Evolutionary conservation across 2,113 vertebrate genomes (phyloP).

Genomic region (Alosa alosa): DNA sequence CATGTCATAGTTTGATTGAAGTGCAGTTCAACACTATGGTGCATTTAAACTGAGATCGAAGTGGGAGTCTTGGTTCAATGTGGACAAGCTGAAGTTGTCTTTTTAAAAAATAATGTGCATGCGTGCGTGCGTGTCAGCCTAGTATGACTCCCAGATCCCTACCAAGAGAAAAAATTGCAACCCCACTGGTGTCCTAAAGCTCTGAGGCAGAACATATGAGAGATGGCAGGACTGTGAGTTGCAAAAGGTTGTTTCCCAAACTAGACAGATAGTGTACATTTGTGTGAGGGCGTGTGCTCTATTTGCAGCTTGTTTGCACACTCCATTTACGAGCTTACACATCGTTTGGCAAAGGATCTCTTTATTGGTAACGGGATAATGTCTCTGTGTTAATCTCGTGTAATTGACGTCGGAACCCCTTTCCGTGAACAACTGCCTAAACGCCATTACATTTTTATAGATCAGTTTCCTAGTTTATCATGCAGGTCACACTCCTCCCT

Average conservation of each 20-base stretch:
- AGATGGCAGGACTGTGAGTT: not conserved
- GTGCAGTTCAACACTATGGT: not conserved
- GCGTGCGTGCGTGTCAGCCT: not conserved
- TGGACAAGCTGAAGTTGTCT: not conserved
- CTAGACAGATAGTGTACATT: not conserved
- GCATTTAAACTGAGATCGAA: not conserved
- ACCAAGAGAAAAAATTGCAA: not conserved
- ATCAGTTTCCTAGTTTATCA: not conserved
- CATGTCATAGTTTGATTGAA: not conserved
- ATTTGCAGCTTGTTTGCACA: not conserved
- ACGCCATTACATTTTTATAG: slow-evolving; percentile 7
- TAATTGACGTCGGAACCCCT: not conserved
- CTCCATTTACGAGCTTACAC: not conserved
- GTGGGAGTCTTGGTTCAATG: too few species aligned
- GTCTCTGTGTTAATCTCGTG: not conserved
- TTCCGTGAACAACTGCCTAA: not conserved
- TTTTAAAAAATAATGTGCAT: not conserved
- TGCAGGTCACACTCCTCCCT: not conserved
- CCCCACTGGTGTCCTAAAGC: not conserved
- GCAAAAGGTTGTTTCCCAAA: not conserved
- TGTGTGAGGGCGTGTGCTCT: not conserved
- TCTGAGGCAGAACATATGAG: not conserved
- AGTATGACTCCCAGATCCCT: not conserved
- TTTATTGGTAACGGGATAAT: not conserved
- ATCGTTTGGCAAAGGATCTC: not conserved